A percentile compares a stretch with the other conserved stretches of the same genome.
Conservation (phyloP, 2,797 vertebrate species). For the Emydoidea blandingii region DNA sequence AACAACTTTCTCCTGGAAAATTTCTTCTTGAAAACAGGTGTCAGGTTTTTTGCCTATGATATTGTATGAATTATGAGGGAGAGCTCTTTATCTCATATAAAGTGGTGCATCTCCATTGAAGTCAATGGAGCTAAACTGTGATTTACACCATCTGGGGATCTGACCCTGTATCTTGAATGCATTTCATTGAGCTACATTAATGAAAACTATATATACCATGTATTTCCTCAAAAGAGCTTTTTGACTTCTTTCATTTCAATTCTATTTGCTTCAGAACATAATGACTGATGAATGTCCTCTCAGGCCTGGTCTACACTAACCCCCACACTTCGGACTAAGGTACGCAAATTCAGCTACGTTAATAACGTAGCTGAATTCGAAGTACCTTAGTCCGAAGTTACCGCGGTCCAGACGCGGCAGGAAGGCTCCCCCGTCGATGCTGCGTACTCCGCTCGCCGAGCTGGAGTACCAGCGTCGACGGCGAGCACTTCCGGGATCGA, state of each 20-base stretch:
- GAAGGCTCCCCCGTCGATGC: too few relatives aligned
- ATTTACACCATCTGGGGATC: neutral
- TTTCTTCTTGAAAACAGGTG: neutral
- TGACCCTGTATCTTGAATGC: neutral
- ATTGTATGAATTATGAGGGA: neutral
- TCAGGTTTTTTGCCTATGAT: neutral
- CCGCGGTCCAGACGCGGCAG: too few relatives aligned
- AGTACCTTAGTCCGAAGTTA: too few relatives aligned
- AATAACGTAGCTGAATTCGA: too few relatives aligned
- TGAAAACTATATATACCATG: neutral
- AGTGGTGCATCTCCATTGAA: neutral
- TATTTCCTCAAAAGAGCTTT: neutral
- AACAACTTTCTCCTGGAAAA: neutral
- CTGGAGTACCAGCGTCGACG: too few relatives aligned
- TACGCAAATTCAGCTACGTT: too few relatives aligned
- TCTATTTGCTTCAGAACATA: slow-evolving; percentile 15
- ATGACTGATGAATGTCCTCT: neutral
- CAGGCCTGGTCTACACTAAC: too few relatives aligned
- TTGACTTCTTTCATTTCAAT: neutral
- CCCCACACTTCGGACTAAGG: too few relatives aligned
- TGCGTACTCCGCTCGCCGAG: too few relatives aligned
- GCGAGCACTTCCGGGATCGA: too few relatives aligned
- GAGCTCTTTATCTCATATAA: neutral
- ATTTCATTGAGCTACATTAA: neutral
- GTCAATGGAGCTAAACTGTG: neutral